These are phyloP conservation scores for Neodiprion lecontei DNA, from an alignment of 1,140 invertebrate genomes.

Conservation along the genomic window DNA sequence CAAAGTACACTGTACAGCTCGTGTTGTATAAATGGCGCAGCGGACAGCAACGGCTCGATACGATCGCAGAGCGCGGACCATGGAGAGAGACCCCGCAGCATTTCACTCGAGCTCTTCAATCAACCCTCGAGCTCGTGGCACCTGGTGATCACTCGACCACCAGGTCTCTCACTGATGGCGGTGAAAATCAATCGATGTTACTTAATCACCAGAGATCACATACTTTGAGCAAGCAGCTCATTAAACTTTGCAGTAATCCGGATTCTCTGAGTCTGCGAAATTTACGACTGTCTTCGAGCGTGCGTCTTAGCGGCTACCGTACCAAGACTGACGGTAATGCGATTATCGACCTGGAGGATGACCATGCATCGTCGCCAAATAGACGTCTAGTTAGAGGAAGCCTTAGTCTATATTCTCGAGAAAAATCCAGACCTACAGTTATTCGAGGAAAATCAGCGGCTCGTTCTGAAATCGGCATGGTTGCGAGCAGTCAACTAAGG, in stretches of 20 bases:
- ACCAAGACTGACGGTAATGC: background rate
- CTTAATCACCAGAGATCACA: background rate
- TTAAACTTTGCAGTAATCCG: background rate
- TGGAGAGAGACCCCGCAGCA: slow-evolving; percentile 29
- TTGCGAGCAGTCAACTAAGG: background rate
- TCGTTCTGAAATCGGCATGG: background rate
- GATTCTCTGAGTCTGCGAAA: background rate
- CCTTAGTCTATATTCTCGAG: background rate
- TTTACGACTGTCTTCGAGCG: background rate
- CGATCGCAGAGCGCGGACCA: slow-evolving; percentile 26
- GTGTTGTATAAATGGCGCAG: background rate
- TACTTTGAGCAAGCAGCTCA: background rate
- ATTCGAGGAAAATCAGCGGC: background rate
- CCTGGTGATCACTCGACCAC: background rate
- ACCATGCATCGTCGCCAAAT: background rate
- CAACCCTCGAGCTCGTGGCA: background rate
- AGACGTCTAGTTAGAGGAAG: background rate
- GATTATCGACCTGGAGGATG: background rate
- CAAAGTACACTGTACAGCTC: background rate
- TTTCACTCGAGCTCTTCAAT: slow-evolving; percentile 24
- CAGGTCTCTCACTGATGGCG: background rate
- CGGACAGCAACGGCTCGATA: background rate
- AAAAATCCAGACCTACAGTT: background rate
- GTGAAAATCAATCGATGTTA: background rate
- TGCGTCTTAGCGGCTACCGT: background rate